These are phyloP conservation scores for Anthopleura sola DNA, from an alignment of 64 coral and sea anemone genomes.

Conservation along the genomic window DNA sequence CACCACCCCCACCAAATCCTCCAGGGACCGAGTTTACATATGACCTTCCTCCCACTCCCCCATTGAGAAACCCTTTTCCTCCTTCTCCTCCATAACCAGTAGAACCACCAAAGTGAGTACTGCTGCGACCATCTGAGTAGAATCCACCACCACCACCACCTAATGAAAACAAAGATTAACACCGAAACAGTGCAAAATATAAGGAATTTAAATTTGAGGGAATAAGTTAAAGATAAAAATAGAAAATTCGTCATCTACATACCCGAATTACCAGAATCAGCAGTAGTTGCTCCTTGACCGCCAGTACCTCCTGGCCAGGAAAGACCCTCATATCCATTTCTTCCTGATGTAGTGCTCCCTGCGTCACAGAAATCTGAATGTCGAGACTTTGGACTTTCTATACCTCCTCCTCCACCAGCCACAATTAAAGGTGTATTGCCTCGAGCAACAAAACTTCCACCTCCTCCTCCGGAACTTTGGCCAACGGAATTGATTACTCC, in stretches of 20 bases:
- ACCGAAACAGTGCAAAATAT: neutral
- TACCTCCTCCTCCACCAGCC: slow-evolving; percentile 23
- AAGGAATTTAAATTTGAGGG: too few species aligned
- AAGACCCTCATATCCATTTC: neutral
- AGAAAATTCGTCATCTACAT: neutral
- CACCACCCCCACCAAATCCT: slow-evolving; percentile 36
- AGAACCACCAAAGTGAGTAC: slow-evolving; percentile 1
- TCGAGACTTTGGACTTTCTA: neutral
- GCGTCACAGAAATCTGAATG: slow-evolving; percentile 19
- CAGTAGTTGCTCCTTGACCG: slow-evolving; percentile 27
- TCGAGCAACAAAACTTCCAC: slow-evolving; percentile 24
- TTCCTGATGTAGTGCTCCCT: neutral
- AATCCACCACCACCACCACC: slow-evolving; percentile 40
- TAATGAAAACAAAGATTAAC: neutral
- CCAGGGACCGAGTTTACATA: neutral
- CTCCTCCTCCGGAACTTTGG: slow-evolving; percentile 5
- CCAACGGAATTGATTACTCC: neutral
- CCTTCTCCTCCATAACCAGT: slow-evolving; percentile 9
- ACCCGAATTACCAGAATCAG: slow-evolving; percentile 5
- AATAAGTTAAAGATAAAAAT: neutral
- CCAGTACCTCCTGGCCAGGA: slow-evolving; percentile 29
- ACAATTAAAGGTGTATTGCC: slow-evolving; percentile 8
- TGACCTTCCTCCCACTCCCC: slow-evolving; percentile 20
- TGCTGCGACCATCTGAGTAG: slow-evolving; percentile 17
- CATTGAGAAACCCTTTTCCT: slow-evolving; percentile 22